Base-by-base conservation (phyloP, 2,113 vertebrate species). In the Corydoras sp. region DNA sequence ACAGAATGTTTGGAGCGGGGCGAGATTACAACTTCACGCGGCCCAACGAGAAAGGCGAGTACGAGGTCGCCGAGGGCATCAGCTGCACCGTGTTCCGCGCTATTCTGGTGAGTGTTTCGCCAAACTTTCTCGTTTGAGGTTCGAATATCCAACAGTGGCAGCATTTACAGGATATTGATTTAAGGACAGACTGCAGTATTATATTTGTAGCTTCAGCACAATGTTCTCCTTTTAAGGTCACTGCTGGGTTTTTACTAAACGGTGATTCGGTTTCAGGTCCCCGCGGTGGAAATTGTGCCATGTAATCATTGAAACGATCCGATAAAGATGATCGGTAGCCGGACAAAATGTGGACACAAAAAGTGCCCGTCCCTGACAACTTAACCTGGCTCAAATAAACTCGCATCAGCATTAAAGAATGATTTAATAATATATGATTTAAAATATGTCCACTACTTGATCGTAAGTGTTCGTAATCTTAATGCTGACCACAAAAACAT, bases 21-120 rank as follows among this genome's bases (percentile, higher is more conserved):
- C 88, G 95, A 84, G 95, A 98, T 78, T 91, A 98, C 87, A 98
- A 99, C 77, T 98, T 99, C 64, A 98, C 96, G 10, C 90, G 95
- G 32, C 95, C 96, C 72, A 99, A 99, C 80, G 97, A 99, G 59
- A 99, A 98, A 77, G 97, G 96, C 78, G 96, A 98, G 68, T 98
- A 92, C 69, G 96, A 99, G 80, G 95, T 99, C 74, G 96, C 96
- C 5, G 97, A 99, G 58, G 97, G 95, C 68, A 99, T 98, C 89
- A 95, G 94, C 76, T 98, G 93, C 55, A 97, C 95, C 8, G 93
- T 99, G 53, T 98, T 99, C 86, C 89, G 96, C 80, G 96, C 96
- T 80, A 96, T 99, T 79, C 83, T 99, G 92, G 97, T 98, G 83
- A 96, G 89, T 60, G 64, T 43, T 58, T 72, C 62, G 61, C 11